Evolutionary conservation across 2,113 vertebrate species (phyloP).

Genomic region (Microtus oregoni): DNA sequence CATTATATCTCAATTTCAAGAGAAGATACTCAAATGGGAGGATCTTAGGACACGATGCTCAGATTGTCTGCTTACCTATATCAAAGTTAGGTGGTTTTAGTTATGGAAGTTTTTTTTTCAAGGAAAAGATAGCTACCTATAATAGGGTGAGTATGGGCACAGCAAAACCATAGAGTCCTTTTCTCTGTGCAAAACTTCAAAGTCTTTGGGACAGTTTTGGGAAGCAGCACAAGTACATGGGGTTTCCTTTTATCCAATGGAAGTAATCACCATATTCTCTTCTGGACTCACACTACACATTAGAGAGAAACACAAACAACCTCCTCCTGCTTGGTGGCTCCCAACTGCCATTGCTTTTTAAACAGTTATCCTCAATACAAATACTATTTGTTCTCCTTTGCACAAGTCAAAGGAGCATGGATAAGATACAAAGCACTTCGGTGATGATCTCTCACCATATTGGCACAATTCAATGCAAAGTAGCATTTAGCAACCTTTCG

Average conservation of each 20-base stretch:
- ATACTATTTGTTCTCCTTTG: constrained; percentile 25
- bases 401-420: not conserved
- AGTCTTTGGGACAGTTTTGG: not conserved
- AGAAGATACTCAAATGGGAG: not conserved
- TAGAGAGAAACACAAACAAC: constrained; percentile 7
- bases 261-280: constrained; percentile 8
- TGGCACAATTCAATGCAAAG: not conserved
- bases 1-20: constrained; percentile 34
- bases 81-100: not conserved
- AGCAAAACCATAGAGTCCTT: not conserved
- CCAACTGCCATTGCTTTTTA: constrained; percentile 21
- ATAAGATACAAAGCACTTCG: not conserved
- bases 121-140: not conserved
- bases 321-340: not conserved
- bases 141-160: not conserved
- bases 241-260: constrained; percentile 29
- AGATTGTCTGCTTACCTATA: not conserved
- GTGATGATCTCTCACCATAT: not conserved
- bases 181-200: constrained; percentile 27
- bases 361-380: not conserved
- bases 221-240: not conserved
- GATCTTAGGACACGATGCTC: constrained; percentile 19
- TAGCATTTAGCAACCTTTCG: not conserved
- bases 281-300: not conserved
- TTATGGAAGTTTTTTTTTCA: not conserved